A percentile compares a stretch with the other conserved stretches of the same genome.
These are phyloP conservation scores for Drosophila lacicola DNA, from an alignment of 2,888 invertebrate species.

Conservation along the genomic window DNA sequence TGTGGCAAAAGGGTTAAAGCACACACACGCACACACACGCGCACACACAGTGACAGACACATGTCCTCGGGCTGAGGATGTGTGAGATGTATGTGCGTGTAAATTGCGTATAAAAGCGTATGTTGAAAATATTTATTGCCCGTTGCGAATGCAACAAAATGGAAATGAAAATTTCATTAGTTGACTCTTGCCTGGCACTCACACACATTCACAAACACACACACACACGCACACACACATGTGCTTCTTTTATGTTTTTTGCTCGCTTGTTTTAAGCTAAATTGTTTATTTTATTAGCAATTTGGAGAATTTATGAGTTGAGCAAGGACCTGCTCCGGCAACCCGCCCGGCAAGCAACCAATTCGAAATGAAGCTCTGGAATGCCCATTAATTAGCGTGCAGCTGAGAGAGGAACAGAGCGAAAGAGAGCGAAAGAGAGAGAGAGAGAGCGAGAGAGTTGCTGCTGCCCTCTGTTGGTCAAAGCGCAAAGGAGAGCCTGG, in stretches of 20 bases:
- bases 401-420: not conserved
- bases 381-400: conserved; percentile 77
- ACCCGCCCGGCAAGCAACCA: conserved; percentile 20
- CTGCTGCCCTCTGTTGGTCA: conserved; percentile 64
- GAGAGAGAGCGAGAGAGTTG: not conserved
- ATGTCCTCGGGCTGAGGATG: conserved; percentile 49
- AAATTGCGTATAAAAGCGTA: conserved; percentile 81
- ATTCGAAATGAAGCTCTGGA: conserved; percentile 72
- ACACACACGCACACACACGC: conserved; percentile 4
- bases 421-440: not conserved
- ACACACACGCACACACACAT: conserved; percentile 24
- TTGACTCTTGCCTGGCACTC: conserved; percentile 52
- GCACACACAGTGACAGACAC: conserved; percentile 30
- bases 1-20: conserved; percentile 59
- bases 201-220: conserved; percentile 11
- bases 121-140: conserved; percentile 83
- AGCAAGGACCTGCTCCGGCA: conserved; percentile 14
- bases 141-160: conserved; percentile 84
- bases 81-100: conserved; percentile 77
- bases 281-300: conserved; percentile 82
- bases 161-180: conserved; percentile 82
- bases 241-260: conserved; percentile 15
- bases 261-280: conserved; percentile 68
- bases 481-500: conserved; percentile 11
- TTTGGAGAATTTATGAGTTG: conserved; percentile 73